phyloP scores from a whole-genome alignment of 2,888 invertebrate species.

The Polymixis lichenea region DNA sequence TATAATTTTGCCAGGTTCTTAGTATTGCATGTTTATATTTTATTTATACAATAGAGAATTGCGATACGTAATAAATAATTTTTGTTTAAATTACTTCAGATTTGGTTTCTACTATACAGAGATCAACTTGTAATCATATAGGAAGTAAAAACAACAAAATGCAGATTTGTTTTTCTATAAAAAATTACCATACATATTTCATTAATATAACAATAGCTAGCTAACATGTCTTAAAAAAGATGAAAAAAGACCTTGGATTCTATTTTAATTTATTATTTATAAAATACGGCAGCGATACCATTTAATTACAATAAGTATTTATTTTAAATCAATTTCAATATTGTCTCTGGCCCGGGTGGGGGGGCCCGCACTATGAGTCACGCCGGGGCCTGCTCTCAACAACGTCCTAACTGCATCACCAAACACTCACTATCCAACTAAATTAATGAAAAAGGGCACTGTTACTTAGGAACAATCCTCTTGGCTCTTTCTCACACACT shows the following conservation, averaged over 20 bases:
- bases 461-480: slow-evolving; percentile 97
- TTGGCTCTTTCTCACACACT: slow-evolving; percentile 99
- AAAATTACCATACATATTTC: slow-evolving; percentile 88
- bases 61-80: slow-evolving; percentile 77
- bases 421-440: slow-evolving; percentile 88
- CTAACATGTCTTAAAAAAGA: slow-evolving; percentile 90
- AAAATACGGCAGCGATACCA: slow-evolving; percentile 89
- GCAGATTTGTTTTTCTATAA: slow-evolving; percentile 89
- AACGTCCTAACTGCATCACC: slow-evolving; percentile 83
- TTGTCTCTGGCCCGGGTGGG: slow-evolving; percentile 87
- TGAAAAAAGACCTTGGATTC: slow-evolving; percentile 88
- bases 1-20: slow-evolving; percentile 70
- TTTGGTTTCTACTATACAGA: slow-evolving; percentile 87
- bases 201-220: slow-evolving; percentile 89
- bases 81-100: slow-evolving; percentile 75
- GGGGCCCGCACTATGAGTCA: slow-evolving; percentile 77
- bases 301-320: slow-evolving; percentile 90
- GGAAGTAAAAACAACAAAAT: slow-evolving; percentile 81
- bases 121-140: slow-evolving; percentile 82
- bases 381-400: slow-evolving; percentile 78
- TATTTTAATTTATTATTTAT: slow-evolving; percentile 89
- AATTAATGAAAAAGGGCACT: slow-evolving; percentile 89
- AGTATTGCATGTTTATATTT: slow-evolving; percentile 69
- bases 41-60: slow-evolving; percentile 69
- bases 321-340: slow-evolving; percentile 90